Conservation (phyloP, 2,113 vertebrate species). For the Speoplatyrhinus poulsoni region DNA sequence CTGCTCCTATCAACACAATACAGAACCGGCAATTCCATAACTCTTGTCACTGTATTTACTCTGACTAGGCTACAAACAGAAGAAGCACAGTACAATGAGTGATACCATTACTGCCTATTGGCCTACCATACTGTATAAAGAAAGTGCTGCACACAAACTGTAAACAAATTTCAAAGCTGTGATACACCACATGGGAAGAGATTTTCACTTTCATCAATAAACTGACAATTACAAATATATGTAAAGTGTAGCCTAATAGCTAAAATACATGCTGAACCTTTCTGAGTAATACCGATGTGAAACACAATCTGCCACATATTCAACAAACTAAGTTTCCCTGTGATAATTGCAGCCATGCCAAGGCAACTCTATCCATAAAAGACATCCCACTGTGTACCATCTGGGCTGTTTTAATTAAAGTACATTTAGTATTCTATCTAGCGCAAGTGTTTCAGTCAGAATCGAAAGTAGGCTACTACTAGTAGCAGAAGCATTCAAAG, state of each 20-base stretch:
- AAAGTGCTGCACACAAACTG: slow-evolving; percentile 37
- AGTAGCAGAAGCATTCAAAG: too few species aligned
- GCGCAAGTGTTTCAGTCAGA: background rate
- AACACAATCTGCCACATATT: too few species aligned
- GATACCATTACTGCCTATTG: slow-evolving; percentile 41
- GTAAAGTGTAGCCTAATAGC: too few species aligned
- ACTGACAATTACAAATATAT: background rate
- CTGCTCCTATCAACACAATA: slow-evolving; percentile 20
- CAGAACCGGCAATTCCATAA: slow-evolving; percentile 18
- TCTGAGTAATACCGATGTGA: slow-evolving; percentile 1
- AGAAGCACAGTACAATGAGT: slow-evolving; percentile 20
- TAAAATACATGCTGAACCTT: background rate
- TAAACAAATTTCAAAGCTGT: slow-evolving; percentile 6
- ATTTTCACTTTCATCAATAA: slow-evolving; percentile 16
- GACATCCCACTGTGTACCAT: background rate
- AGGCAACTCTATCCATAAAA: slow-evolving; percentile 8
- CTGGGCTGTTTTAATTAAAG: background rate
- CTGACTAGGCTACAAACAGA: slow-evolving; percentile 23
- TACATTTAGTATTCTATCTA: background rate
- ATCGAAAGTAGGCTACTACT: background rate
- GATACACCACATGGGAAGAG: slow-evolving; percentile 11
- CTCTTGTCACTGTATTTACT: slow-evolving; percentile 15
- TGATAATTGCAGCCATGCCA: slow-evolving; percentile 1
- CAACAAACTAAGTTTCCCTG: background rate
- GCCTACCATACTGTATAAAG: slow-evolving; percentile 4